These are phyloP conservation scores for Lasioglossum calceatum DNA, from an alignment of 2,888 invertebrate genomes.

Conservation along the genomic window DNA sequence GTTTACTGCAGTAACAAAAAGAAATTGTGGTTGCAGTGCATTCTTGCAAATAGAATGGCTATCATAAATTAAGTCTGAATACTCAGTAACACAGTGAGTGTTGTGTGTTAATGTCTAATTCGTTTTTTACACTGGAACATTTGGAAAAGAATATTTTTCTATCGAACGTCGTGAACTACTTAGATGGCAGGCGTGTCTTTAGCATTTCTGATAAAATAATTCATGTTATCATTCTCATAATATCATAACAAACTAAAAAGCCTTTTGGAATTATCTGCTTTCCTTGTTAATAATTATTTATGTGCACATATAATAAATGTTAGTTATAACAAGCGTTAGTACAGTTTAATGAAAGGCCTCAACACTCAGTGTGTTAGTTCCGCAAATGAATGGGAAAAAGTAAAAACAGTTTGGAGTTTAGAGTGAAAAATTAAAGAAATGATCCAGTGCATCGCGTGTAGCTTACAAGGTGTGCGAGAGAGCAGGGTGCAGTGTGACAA, in stretches of 20 bases:
- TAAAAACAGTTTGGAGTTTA: neutral
- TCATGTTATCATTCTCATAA: neutral
- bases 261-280: neutral
- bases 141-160: neutral
- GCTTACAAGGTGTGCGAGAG: constrained; percentile 61
- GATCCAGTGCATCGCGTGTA: constrained; percentile 32
- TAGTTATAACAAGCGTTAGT: neutral
- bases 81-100: neutral
- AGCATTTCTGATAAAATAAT: neutral
- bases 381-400: neutral
- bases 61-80: neutral
- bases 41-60: neutral
- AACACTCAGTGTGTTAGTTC: constrained; percentile 1
- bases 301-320: neutral
- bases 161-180: neutral
- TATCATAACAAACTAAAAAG: neutral
- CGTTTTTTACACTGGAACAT: neutral
- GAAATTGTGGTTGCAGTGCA: neutral
- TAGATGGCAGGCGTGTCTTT: too few relatives aligned
- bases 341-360: neutral
- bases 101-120: neutral
- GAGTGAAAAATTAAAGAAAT: neutral
- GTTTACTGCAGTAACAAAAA: neutral
- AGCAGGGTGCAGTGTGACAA: constrained; percentile 54
- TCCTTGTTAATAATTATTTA: neutral